These are phyloP conservation scores for Garra rufa DNA, from an alignment of 2,113 vertebrate species.

Conservation along the genomic window DNA sequence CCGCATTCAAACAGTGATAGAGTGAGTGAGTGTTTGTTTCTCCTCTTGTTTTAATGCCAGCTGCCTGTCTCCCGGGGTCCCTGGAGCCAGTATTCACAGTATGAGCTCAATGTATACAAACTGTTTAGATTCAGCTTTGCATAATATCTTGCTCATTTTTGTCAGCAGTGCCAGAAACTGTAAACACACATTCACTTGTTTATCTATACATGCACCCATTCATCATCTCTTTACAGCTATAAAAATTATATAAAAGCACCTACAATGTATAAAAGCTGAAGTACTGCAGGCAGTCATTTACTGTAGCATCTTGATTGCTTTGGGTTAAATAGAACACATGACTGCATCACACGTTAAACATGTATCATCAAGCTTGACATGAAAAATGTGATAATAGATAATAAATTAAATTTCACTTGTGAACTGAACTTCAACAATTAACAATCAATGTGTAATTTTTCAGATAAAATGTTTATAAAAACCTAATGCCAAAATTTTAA, in stretches of 20 bases:
- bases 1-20: slow-evolving; percentile 6
- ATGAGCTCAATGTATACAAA: slow-evolving; percentile 44
- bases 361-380: no score
- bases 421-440: no score
- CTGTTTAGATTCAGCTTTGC: slow-evolving; percentile 42
- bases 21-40: neutral
- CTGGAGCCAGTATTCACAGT: slow-evolving; percentile 16
- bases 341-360: no score
- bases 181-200: slow-evolving; percentile 12
- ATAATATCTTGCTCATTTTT: slow-evolving; percentile 38
- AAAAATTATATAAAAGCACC: neutral
- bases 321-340: no score
- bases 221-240: neutral
- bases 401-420: no score
- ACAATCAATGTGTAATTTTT: no score
- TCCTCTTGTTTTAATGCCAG: neutral
- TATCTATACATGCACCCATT: slow-evolving; percentile 22
- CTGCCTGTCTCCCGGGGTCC: neutral
- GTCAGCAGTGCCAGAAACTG: slow-evolving; percentile 26
- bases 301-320: no score
- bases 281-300: neutral
- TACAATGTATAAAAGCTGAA: neutral
- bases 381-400: no score
- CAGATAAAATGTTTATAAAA: no score
- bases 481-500: no score